Percentiles rank a stretch among this genome's conserved stretches.
phyloP scores from a whole-genome alignment of 2,113 vertebrate species.

The Nyctereutes procyonoides region DNA sequence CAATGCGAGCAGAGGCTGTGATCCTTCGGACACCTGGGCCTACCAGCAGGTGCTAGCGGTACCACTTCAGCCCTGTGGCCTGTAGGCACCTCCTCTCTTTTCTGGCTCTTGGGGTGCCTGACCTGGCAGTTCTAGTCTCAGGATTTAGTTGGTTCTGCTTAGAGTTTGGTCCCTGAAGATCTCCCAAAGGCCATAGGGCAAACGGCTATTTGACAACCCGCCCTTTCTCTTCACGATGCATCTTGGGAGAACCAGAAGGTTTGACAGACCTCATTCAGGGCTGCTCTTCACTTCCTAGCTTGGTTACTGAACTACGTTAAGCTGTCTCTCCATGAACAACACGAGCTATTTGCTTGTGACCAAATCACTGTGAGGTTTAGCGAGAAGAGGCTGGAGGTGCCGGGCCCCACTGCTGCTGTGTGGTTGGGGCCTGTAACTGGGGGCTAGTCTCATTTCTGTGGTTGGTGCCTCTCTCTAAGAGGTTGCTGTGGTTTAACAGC shows the following conservation, averaged over 20 bases:
- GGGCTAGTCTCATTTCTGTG: fast-evolving
- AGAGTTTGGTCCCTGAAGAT: not conserved
- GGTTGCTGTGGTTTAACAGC: not conserved
- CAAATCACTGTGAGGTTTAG: fast-evolving
- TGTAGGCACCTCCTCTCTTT: fast-evolving
- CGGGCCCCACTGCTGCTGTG: fast-evolving
- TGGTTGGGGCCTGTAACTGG: fast-evolving
- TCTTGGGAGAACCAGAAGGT: not conserved
- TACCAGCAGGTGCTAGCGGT: fast-evolving
- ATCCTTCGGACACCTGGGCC: fast-evolving
- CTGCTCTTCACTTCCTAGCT: fast-evolving
- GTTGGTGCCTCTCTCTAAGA: not conserved
- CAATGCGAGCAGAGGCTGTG: fast-evolving
- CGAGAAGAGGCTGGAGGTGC: not conserved
- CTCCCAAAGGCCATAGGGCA: not conserved
- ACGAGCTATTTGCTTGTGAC: fast-evolving
- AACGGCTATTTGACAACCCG: fast-evolving
- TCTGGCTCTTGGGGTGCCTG: not conserved
- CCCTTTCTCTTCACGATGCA: not conserved
- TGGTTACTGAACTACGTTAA: fast-evolving
- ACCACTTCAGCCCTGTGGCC: fast-evolving
- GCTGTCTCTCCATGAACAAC: fast-evolving
- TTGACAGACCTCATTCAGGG: too few species aligned
- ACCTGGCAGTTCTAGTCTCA: fast-evolving
- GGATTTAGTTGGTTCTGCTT: not conserved